phyloP scores from a whole-genome alignment of 2,113 vertebrate genomes.

The Indicator indicator region DNA sequence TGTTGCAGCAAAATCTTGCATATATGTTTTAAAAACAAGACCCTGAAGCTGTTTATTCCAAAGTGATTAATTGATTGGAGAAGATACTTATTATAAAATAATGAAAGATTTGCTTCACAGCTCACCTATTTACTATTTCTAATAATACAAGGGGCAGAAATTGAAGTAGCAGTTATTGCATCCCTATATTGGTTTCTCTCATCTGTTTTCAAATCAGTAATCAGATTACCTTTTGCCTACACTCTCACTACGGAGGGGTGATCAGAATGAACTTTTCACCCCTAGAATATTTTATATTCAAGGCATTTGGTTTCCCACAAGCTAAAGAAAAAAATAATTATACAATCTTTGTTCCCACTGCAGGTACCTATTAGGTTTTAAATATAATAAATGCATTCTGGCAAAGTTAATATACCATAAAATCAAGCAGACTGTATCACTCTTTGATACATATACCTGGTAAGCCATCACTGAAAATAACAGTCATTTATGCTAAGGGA shows the following conservation, averaged over 20 bases:
- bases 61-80: slow-evolving; percentile 60
- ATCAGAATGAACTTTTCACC: slow-evolving; percentile 57
- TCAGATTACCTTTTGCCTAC: slow-evolving; percentile 40
- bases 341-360: slow-evolving; percentile 53
- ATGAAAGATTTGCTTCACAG: slow-evolving; percentile 55
- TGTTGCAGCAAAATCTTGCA: not conserved
- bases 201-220: slow-evolving; percentile 64
- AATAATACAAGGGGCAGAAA: slow-evolving; percentile 26
- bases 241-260: not conserved
- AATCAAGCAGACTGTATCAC: slow-evolving; percentile 53
- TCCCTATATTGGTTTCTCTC: slow-evolving; percentile 15
- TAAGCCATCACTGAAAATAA: slow-evolving; percentile 49
- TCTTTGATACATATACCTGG: slow-evolving; percentile 35
- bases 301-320: slow-evolving; percentile 50
- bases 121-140: slow-evolving; percentile 44
- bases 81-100: slow-evolving; percentile 52
- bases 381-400: slow-evolving; percentile 64
- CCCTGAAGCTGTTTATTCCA: slow-evolving; percentile 31
- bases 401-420: slow-evolving; percentile 67
- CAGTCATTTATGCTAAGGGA: slow-evolving; percentile 51
- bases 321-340: slow-evolving; percentile 60
- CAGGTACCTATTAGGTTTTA: slow-evolving; percentile 59
- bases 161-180: slow-evolving; percentile 37
- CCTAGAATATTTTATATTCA: slow-evolving; percentile 37
- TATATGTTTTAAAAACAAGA: slow-evolving; percentile 18